Base-by-base conservation (phyloP, 2,797 vertebrate genomes). In the Oreochromis mossambicus region DNA sequence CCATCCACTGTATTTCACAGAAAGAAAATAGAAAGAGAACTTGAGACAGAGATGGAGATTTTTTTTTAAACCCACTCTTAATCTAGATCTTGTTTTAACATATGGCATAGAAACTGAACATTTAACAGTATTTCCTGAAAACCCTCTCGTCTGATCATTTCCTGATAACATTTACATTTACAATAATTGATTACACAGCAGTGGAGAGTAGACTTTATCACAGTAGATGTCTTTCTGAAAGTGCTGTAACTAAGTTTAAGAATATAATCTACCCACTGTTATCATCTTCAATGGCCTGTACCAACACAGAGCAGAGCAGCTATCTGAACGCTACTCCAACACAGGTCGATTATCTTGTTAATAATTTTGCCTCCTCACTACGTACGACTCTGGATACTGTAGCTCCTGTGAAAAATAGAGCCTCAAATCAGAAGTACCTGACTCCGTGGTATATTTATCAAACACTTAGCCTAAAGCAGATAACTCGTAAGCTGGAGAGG, bases 241-340 rank as follows among this genome's bases (percentile, higher is more conserved):
- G 50, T 0, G 19, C 50, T n/a, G 50, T n/a, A 51, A 51, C 50
- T 51, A 51, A 51, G 50, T 51, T 21, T 11, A 51, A 51, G 3
- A 51, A 51, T 21, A 21, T 51, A 21, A 21, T 21, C 0, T 19
- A 21, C 2, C 19, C 19, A 51, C 5, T 51, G 8, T 51, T n/a
- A 51, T 10, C 19, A n/a, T 51, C 9, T 0, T 51, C 19, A 51
- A 51, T 51, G 8, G 3, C 3, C 50, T 51, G 8, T 51, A 51
- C 50, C 50, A 51, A n/a, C 5, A 50, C 3, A 50, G 48, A n/a
- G 4, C 48, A 50, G 48, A 50, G 48, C 48, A 51, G 48, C 48
- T 9, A 54, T 0, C n/a, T 54, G 51, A 0, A 12, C 51, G 0
- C 11, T 4, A 13, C 51, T 1, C n/a, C n/a, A 54, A 13, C 6